phyloP scores from a whole-genome alignment of 2,797 vertebrate genomes.

The Hippoglossus hippoglossus region DNA sequence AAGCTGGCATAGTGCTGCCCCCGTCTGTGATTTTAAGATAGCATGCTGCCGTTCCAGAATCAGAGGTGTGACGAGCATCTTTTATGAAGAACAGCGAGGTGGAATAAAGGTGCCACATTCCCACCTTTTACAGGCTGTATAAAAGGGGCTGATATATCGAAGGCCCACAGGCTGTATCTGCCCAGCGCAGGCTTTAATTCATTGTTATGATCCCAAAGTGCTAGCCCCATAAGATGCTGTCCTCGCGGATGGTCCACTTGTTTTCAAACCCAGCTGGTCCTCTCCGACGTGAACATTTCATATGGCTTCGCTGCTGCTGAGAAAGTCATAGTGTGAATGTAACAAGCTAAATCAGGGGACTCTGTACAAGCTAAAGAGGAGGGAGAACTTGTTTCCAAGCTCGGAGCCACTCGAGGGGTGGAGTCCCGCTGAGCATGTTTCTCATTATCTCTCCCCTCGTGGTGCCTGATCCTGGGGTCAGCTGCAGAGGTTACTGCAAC shows the following conservation, averaged over 20 bases:
- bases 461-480: constrained; percentile 53
- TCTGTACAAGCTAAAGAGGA: constrained; percentile 18
- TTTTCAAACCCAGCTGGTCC: constrained; percentile 15
- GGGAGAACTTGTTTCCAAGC: constrained; percentile 37
- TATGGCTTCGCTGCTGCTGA: constrained; percentile 4
- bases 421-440: constrained; percentile 49
- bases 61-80: neutral
- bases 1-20: neutral
- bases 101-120: neutral
- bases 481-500: constrained; percentile 41
- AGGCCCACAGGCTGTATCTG: constrained; percentile 20
- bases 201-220: constrained; percentile 14
- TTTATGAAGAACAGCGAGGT: neutral
- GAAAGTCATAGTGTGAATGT: constrained; percentile 20
- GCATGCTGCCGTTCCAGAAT: neutral
- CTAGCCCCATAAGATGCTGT: constrained; percentile 4
- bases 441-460: constrained; percentile 60
- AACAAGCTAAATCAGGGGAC: constrained; percentile 11
- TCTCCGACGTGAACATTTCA: neutral
- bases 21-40: neutral
- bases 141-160: constrained; percentile 36
- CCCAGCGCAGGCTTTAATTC: constrained; percentile 23
- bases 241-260: constrained; percentile 1
- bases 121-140: neutral
- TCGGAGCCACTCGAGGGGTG: constrained; percentile 21